phyloP scores from a whole-genome alignment of 2,113 vertebrate species.

The Montifringilla adamsi region DNA sequence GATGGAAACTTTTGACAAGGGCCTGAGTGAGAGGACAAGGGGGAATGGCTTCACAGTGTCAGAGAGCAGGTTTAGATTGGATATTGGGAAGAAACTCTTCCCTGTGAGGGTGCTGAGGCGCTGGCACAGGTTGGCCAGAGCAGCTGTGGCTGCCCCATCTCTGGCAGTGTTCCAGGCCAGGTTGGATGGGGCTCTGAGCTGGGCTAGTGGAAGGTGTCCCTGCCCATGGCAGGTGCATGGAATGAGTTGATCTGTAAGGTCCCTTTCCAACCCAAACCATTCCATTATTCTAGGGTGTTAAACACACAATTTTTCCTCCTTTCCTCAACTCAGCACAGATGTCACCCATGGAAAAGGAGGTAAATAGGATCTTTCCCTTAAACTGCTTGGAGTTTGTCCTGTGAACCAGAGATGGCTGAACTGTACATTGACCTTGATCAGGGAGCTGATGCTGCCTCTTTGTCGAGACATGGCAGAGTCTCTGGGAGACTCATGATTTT shows the following conservation, averaged over 20 bases:
- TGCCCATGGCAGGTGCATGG: neutral
- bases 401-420: neutral
- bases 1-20: neutral
- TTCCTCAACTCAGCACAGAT: neutral
- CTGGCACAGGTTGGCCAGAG: neutral
- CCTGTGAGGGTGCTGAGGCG: neutral
- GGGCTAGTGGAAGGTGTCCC: neutral
- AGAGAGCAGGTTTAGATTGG: neutral
- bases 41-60: neutral
- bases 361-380: neutral
- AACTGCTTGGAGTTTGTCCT: neutral
- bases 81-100: accelerated
- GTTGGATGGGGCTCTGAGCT: neutral
- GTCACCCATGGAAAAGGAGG: neutral
- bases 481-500: neutral
- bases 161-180: accelerated
- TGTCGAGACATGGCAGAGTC: neutral
- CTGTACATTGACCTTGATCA: neutral
- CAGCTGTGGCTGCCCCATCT: neutral
- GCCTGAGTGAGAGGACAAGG: neutral
- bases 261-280: too few relatives aligned
- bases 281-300: neutral
- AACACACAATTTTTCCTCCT: neutral
- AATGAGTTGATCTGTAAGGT: neutral
- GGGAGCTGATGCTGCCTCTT: neutral